A percentile compares a stretch with the other conserved stretches of the same genome.
Evolutionary conservation across 2,888 invertebrate genomes (phyloP).

Genomic region (Agrotis clavis): DNA sequence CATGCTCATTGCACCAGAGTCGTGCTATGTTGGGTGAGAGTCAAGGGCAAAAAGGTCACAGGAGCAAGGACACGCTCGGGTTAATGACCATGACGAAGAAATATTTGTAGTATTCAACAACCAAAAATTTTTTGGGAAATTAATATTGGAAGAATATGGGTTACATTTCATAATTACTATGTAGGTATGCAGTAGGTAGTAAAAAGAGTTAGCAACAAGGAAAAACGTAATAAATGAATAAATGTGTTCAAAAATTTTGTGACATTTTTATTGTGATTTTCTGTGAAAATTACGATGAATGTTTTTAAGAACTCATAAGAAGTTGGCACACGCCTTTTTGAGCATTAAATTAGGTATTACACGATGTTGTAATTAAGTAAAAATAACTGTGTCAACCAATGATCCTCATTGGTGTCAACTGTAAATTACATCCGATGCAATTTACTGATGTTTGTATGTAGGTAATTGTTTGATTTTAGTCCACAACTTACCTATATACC

Average conservation of each 20-base stretch:
- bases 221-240: not conserved
- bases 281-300: constrained; percentile 3
- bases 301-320: not conserved
- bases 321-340: not conserved
- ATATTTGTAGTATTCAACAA: not conserved
- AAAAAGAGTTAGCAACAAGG: not conserved
- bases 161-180: no score
- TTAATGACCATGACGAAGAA: constrained; percentile 1
- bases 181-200: no score
- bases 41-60: constrained; percentile 43
- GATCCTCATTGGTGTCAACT: no score
- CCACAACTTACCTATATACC: no score
- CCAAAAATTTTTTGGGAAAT: not conserved
- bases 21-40: constrained; percentile 9
- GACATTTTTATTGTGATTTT: not conserved
- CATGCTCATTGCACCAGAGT: constrained; percentile 38
- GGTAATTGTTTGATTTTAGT: not conserved
- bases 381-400: constrained; percentile 20
- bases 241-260: constrained; percentile 6
- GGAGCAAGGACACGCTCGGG: constrained; percentile 17
- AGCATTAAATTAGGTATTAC: not conserved
- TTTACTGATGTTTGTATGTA: not conserved
- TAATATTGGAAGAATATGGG: no score
- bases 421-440: not conserved
- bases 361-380: constrained; percentile 1